Evolutionary conservation across 2,113 vertebrate genomes (phyloP).

Genomic region (Grammomys dolichurus): DNA sequence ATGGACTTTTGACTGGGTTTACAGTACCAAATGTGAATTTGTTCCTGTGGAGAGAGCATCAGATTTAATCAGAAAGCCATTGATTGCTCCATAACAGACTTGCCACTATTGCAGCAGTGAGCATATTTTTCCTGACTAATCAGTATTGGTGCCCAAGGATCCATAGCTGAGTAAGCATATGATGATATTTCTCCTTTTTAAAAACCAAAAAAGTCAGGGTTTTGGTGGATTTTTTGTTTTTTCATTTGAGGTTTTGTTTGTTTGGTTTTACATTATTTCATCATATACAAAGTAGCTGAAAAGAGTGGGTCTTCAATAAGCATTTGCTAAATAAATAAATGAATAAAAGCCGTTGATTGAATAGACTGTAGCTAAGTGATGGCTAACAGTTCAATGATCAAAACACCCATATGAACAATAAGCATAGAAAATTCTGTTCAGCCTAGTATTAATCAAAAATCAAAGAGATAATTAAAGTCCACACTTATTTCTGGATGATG

Average conservation of each 20-base stretch:
- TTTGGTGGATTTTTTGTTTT: not conserved
- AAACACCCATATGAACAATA: not conserved
- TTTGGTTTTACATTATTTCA: not conserved
- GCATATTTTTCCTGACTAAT: not conserved
- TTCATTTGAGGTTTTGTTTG: not conserved
- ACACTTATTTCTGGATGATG: not conserved
- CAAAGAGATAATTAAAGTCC: constrained; percentile 33
- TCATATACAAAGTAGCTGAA: not conserved
- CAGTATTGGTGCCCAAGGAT: not conserved
- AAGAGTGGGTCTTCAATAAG: not conserved
- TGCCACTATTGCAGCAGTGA: not conserved
- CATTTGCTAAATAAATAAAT: constrained; percentile 25
- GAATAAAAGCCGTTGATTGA: constrained; percentile 29
- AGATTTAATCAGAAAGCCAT: not conserved
- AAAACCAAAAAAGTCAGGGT: not conserved
- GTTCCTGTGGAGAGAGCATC: not conserved
- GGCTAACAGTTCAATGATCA: not conserved
- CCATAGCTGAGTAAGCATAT: too few species aligned
- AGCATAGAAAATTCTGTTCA: not conserved
- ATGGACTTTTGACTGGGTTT: not conserved
- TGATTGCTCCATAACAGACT: not conserved
- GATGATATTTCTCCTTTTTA: not conserved
- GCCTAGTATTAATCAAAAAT: constrained; percentile 12
- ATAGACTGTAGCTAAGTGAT: not conserved
- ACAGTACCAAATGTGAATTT: not conserved